Percentiles rank a stretch among this genome's conserved stretches.
Conservation (phyloP, 2,113 vertebrate species). For the Thamnophis sirtalis region DNA sequence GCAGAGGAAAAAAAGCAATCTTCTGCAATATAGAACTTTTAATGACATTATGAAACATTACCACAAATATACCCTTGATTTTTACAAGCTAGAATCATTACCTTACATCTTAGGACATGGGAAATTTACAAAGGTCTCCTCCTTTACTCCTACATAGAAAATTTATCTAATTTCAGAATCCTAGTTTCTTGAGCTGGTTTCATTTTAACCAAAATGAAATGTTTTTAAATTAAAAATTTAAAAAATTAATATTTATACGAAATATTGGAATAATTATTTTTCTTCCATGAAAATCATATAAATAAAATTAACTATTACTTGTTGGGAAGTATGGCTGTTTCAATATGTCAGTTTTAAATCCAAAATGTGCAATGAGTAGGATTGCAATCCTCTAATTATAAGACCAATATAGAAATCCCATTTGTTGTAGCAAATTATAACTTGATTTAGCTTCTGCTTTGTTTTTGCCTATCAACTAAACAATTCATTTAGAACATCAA, state of each 20-base stretch:
- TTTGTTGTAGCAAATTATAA: background rate
- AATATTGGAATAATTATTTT: slow-evolving; percentile 38
- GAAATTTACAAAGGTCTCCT: slow-evolving; percentile 53
- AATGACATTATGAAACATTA: slow-evolving; percentile 81
- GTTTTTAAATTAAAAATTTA: slow-evolving; percentile 41
- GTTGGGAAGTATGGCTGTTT: slow-evolving; percentile 51
- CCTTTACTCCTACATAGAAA: slow-evolving; percentile 41
- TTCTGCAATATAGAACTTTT: slow-evolving; percentile 78
- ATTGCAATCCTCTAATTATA: slow-evolving; percentile 41
- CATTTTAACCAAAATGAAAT: slow-evolving; percentile 48
- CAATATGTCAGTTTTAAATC: slow-evolving; percentile 16
- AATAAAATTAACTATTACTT: slow-evolving; percentile 41
- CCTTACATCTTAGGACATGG: slow-evolving; percentile 74
- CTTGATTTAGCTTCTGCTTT: background rate
- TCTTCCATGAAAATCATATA: slow-evolving; percentile 46
- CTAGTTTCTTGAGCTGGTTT: slow-evolving; percentile 49
- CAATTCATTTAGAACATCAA: background rate
- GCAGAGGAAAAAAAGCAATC: slow-evolving; percentile 64
- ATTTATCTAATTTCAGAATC: slow-evolving; percentile 46
- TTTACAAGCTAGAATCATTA: slow-evolving; percentile 77
- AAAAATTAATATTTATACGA: slow-evolving; percentile 43
- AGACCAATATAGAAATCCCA: background rate
- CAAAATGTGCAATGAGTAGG: slow-evolving; percentile 28
- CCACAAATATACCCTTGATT: slow-evolving; percentile 78
- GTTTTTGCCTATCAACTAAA: background rate